Conservation (phyloP, 2,888 invertebrate genomes). For the Griposia aprilina region DNA sequence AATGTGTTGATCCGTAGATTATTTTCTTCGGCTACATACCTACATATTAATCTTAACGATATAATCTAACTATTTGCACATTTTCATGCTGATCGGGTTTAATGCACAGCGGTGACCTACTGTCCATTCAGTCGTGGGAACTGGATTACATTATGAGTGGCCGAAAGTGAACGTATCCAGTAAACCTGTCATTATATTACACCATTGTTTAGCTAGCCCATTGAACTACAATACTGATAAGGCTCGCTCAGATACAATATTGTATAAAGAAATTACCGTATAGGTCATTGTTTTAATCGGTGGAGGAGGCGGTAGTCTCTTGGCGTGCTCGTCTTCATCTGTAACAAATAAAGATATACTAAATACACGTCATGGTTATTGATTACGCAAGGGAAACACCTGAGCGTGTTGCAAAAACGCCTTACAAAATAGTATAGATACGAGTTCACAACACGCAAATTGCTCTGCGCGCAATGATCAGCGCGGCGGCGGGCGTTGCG, state of each 20-base stretch:
- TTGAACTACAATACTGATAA: neutral
- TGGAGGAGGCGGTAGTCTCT: slow-evolving; percentile 92
- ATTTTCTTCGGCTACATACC: neutral
- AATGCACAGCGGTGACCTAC: slow-evolving; percentile 35
- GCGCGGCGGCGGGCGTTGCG: slow-evolving; percentile 32
- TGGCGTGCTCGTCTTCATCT: slow-evolving; percentile 92
- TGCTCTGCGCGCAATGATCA: slow-evolving; percentile 49
- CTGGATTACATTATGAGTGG: slow-evolving; percentile 34
- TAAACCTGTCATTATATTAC: slow-evolving; percentile 20
- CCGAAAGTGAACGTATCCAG: slow-evolving; percentile 41
- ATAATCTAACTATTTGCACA: neutral
- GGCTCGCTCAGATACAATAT: neutral
- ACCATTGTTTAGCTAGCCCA: slow-evolving; percentile 23
- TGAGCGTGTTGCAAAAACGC: slow-evolving; percentile 41
- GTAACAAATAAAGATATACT: slow-evolving; percentile 75
- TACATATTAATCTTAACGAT: neutral
- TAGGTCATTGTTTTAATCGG: slow-evolving; percentile 95
- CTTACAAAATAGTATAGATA: slow-evolving; percentile 52
- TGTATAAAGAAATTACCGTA: slow-evolving; percentile 91
- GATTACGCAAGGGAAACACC: slow-evolving; percentile 3
- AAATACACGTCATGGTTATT: slow-evolving; percentile 10
- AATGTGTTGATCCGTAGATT: neutral
- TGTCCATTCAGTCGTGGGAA: slow-evolving; percentile 43
- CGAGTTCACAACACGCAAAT: slow-evolving; percentile 37
- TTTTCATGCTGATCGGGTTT: slow-evolving; percentile 28